Base-by-base conservation (phyloP, 2,888 invertebrate genomes). In the Polylopha cassiicola region DNA sequence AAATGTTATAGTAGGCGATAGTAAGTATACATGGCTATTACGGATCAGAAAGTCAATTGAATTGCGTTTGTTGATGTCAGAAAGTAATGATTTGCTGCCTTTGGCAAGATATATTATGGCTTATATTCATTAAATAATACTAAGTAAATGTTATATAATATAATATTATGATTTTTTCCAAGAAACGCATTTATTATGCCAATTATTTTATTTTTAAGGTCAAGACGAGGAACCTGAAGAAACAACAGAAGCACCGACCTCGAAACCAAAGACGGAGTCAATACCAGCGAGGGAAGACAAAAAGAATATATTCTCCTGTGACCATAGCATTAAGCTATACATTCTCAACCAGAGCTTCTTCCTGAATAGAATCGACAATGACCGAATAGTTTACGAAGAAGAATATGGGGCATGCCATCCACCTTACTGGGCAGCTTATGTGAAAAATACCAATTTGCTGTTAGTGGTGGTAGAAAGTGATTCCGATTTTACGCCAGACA, bases 401-500 rank as follows among this genome's bases (percentile, higher is more conserved):
- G 55, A 64, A 18, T 51, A 59, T 0, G 67, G 67, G 0, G 55
- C 58, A 0, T 85, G 85, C 37, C 61, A 70, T 34, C 81, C 82
- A 0, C 65, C 79, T 2, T 94, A 91, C 66, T 91, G 89, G 71
- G 89, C 93, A 1, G 89, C 92, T 49, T 87, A 90, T 59, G 89
- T 95, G 20, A 89, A 90, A 0, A 88, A 91, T 57, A 94, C 94
- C 11, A 95, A 95, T 78, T 78, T 95, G 41, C 62, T 95, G 17
- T 73, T 95, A 46, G 87, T 95, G 28, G 92, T 93, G 7, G 89
- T 95, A 3, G 88, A 93, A 58, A 81, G 55, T 2, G 61, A 65
- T 1, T 55, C 63, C 1, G 61, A 52, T 39, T 47, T 49, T 4
- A 71, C 64, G 16, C 39, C 46, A 2, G 41, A 41, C 1, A 50